Evolutionary conservation across 2,888 invertebrate species (phyloP), one percentile per base, ranked within the genome.

Genomic region (Diaphora mendica): DNA sequence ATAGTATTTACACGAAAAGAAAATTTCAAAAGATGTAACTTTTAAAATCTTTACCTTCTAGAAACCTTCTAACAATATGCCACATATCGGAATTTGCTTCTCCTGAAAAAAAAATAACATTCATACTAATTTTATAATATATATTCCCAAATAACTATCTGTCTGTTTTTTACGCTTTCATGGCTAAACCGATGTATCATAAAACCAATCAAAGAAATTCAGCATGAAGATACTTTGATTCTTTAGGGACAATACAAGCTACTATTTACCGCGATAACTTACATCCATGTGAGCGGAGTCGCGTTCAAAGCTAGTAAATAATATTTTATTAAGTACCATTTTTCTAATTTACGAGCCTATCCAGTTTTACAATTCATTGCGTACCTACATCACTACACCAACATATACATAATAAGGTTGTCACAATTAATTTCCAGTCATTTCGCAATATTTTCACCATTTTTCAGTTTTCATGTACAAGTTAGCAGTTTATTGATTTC

Each of bases 371-470:
- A 64, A 26, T 9, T 48, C 0, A 48, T 44, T 15, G 44, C 44
- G n/a, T 70, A 70, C 70, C 70, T 64, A 64, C 17, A 15, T 48
- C 17, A 42, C 33, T 44, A 48, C 44, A 44, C 70, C 39, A 64
- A 15, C 33, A 8, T 48, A n/a, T n/a, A 64, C 64, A 70, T 39
- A 70, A 48, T 70, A 70, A 23, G 33, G 33, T 70, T 65, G 77
- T 77, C 23, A 77, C 79, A 70, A 74, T 70, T 68, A 35, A 62
- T 42, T 70, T 35, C 23, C 75, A 51, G 68, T 70, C 30, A 35
- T 62, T 73, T 42, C 48, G 42, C 2, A 64, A 68, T 26, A 71
- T 42, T 71, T 55, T 44, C 33, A 65, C 64, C 64, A 71, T 74
- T 66, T 75, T 59, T 51, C 35, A 20, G 44, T 35, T 71, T 51